phyloP scores from a whole-genome alignment of 2,888 invertebrate genomes.

The Chrysina gloriosa region DNA sequence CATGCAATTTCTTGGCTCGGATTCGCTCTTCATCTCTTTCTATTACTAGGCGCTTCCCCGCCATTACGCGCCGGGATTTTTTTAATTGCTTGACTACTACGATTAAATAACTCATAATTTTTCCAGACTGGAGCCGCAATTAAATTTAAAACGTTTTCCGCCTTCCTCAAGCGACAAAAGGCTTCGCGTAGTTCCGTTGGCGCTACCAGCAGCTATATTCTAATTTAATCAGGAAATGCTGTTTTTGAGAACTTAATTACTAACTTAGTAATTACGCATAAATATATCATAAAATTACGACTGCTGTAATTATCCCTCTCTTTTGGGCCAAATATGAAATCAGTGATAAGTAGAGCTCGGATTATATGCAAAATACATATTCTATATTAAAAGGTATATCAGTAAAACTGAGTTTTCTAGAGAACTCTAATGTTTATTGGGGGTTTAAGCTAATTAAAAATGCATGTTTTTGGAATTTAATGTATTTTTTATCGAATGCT shows the following conservation, averaged over 20 bases:
- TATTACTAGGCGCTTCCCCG: background rate
- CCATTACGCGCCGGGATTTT: background rate
- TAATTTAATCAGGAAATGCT: conserved; percentile 17
- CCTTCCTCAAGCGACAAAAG: background rate
- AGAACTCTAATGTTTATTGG: too few relatives aligned
- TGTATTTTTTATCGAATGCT: too few relatives aligned
- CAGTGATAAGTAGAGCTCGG: too few relatives aligned
- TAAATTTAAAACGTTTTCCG: conserved; percentile 16
- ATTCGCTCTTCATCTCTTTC: background rate
- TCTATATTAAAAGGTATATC: too few relatives aligned
- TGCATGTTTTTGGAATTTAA: too few relatives aligned
- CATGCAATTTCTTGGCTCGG: background rate
- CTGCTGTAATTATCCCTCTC: too few relatives aligned
- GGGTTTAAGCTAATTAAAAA: too few relatives aligned
- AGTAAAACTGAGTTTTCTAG: too few relatives aligned
- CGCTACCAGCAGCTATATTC: background rate
- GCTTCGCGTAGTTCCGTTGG: background rate
- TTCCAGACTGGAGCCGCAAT: conserved; percentile 3
- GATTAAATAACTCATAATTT: conserved; percentile 19
- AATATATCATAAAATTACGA: too few relatives aligned
- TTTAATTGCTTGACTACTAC: background rate
- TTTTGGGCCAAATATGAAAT: too few relatives aligned
- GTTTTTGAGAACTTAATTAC: conserved; percentile 15
- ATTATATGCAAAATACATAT: too few relatives aligned
- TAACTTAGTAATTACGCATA: too few relatives aligned